Evolutionary conservation across 2,797 vertebrate genomes (phyloP).

Genomic region (Neopelma chrysocephalum): DNA sequence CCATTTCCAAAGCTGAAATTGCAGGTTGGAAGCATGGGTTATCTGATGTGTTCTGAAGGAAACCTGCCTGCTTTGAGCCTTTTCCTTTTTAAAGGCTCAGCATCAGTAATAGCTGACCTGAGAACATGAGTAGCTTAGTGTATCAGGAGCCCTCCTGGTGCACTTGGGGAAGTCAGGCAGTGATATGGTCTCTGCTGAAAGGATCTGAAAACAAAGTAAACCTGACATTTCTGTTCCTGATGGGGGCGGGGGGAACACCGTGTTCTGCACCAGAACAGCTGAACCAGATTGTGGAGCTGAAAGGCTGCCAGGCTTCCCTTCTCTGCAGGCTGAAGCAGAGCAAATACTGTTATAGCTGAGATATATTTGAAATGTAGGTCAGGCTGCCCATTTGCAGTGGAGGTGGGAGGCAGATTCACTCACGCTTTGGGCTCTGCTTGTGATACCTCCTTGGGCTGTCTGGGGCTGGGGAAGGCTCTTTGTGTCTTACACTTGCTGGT

Average conservation of each 20-base stretch:
- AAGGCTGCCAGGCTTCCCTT: conserved; percentile 21
- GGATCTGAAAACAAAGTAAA: not conserved
- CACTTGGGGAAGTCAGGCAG: not conserved
- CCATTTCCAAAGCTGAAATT: not conserved
- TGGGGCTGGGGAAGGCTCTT: not conserved
- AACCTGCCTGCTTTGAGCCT: not conserved
- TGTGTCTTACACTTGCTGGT: not conserved
- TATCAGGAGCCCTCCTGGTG: not conserved
- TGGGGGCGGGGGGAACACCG: rapidly evolving
- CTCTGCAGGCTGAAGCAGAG: conserved; percentile 10
- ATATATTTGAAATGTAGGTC: conserved; percentile 46
- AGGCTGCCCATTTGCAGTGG: conserved; percentile 2
- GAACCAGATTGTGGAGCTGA: not conserved
- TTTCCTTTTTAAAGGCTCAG: not conserved
- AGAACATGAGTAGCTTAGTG: not conserved
- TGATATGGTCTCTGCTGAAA: not conserved
- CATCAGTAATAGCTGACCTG: not conserved
- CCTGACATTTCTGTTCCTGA: not conserved
- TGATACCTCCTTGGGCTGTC: not conserved
- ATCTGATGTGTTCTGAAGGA: not conserved
- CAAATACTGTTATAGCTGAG: not conserved
- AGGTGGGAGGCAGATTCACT: not conserved
- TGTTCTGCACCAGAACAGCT: not conserved
- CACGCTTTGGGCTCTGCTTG: not conserved
- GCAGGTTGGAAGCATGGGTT: not conserved